Conservation (phyloP, 2,113 vertebrate species). For the Eleginops maclovinus region DNA sequence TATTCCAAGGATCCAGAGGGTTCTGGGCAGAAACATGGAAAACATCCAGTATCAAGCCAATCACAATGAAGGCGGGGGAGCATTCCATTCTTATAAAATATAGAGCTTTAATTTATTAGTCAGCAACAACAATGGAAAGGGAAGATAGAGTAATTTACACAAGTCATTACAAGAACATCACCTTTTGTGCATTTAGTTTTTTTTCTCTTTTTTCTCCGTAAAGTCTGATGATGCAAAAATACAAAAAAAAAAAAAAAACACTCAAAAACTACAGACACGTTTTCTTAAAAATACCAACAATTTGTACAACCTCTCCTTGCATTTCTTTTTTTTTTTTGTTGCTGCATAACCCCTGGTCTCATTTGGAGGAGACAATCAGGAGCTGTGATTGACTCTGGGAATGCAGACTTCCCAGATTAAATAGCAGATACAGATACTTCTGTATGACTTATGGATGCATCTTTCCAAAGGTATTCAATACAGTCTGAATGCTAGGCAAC, state of each 20-base stretch:
- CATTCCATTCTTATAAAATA: constrained; percentile 86
- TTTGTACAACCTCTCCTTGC: constrained; percentile 74
- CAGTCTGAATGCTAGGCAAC: constrained; percentile 15
- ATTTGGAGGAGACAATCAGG: constrained; percentile 36
- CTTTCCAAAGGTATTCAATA: constrained; percentile 36
- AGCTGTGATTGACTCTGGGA: constrained; percentile 43
- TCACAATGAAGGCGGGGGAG: constrained; percentile 75
- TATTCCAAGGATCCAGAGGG: constrained; percentile 78
- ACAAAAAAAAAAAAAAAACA: constrained; percentile 71
- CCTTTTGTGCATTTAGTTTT: constrained; percentile 79
- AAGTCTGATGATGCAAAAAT: constrained; percentile 69
- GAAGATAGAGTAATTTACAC: constrained; percentile 81
- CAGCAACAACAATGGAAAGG: constrained; percentile 82
- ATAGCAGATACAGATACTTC: constrained; percentile 40
- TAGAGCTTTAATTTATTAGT: constrained; percentile 90
- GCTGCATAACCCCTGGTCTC: constrained; percentile 31
- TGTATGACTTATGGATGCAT: constrained; percentile 49
- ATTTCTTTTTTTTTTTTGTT: constrained; percentile 41
- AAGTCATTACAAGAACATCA: constrained; percentile 82
- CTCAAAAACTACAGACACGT: constrained; percentile 71
- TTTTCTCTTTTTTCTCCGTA: constrained; percentile 67
- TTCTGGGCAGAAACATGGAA: constrained; percentile 73
- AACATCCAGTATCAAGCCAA: constrained; percentile 74
- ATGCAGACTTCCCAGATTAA: constrained; percentile 45
- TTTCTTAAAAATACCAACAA: constrained; percentile 72